Percentiles rank a stretch among this genome's conserved stretches.
Conservation (phyloP, 2,113 vertebrate genomes). For the Mastomys natalensis region DNA sequence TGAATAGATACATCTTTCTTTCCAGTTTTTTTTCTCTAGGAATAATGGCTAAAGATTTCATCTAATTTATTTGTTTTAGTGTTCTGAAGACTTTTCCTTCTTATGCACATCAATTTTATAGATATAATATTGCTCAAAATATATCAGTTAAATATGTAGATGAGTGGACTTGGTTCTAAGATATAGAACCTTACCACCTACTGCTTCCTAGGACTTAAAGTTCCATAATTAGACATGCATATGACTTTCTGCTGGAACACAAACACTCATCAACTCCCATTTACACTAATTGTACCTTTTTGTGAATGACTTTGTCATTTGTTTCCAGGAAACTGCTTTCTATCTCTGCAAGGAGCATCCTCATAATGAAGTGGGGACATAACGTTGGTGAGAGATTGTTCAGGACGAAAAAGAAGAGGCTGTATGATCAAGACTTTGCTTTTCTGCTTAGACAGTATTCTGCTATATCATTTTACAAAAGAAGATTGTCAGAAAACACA, state of each 20-base stretch:
- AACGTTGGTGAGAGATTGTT: background rate
- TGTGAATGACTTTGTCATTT: constrained; percentile 31
- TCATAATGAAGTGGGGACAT: background rate
- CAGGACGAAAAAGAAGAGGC: background rate
- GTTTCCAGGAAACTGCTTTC: constrained; percentile 36
- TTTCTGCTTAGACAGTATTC: background rate
- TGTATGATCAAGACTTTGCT: background rate
- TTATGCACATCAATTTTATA: background rate
- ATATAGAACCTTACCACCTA: background rate
- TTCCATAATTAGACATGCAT: background rate
- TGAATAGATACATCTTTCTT: background rate
- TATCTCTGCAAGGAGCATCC: background rate
- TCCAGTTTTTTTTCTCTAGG: background rate
- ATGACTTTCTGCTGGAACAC: constrained; percentile 24
- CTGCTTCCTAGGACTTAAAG: background rate
- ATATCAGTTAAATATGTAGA: background rate
- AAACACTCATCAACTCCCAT: background rate
- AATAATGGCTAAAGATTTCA: background rate
- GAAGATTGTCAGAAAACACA: background rate
- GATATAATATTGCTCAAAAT: constrained; percentile 32
- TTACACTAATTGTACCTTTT: constrained; percentile 24
- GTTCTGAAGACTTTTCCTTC: background rate
- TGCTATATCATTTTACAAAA: constrained; percentile 15
- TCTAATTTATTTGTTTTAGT: background rate
- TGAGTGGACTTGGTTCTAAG: background rate